A percentile compares a stretch with the other conserved stretches of the same genome.
Conservation (phyloP, 2,888 invertebrate genomes). For the Exephanes ischioxanthus region DNA sequence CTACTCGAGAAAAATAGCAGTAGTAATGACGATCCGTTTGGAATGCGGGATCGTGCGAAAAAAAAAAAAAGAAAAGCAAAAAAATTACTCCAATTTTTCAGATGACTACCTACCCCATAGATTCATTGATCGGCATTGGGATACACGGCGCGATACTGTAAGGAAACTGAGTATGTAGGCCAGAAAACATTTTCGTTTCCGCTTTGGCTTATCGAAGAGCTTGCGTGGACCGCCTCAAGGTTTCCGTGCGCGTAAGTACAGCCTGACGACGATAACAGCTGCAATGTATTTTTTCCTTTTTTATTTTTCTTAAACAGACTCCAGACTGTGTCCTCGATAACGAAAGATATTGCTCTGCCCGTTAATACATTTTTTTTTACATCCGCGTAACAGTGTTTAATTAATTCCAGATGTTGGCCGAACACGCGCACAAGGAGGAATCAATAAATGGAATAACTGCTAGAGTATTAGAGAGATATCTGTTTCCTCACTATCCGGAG, state of each 20-base stretch:
- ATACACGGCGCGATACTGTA: conserved; percentile 10
- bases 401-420: conserved; percentile 88
- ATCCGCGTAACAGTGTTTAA: neutral
- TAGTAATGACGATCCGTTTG: neutral
- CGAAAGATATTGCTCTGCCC: neutral
- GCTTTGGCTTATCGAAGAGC: conserved; percentile 27
- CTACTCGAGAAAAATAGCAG: conserved; percentile 1
- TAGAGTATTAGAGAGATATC: conserved; percentile 90
- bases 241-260: conserved; percentile 40
- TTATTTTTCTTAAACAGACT: neutral
- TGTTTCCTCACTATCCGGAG: conserved; percentile 92
- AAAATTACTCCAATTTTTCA: conserved; percentile 51
- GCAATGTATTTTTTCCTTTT: neutral
- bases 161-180: conserved; percentile 23
- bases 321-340: neutral
- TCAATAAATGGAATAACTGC: conserved; percentile 90
- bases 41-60: neutral
- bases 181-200: conserved; percentile 46
- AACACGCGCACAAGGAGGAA: conserved; percentile 90
- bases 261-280: neutral
- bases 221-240: conserved; percentile 1
- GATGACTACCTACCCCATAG: conserved; percentile 33
- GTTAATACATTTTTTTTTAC: neutral
- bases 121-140: conserved; percentile 32
- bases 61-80: neutral